Percentiles rank a stretch among this genome's conserved stretches.
phyloP scores from a whole-genome alignment of 2,797 vertebrate genomes.

The Poecilia picta region DNA sequence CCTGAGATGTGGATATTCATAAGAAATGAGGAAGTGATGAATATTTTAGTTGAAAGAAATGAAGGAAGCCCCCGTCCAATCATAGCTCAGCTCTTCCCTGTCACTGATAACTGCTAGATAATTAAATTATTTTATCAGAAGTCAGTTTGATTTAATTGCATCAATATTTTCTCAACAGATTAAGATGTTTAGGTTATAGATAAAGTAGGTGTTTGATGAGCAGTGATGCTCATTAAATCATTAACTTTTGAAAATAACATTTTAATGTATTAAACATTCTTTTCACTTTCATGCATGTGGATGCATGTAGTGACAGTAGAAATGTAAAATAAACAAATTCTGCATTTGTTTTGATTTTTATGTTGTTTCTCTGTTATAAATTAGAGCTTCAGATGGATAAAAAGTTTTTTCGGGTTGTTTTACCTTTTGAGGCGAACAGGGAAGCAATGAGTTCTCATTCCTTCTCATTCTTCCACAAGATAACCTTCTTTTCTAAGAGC shows the following conservation, averaged over 20 bases:
- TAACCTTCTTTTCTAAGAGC: background rate
- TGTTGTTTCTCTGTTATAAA: background rate
- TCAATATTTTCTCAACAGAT: background rate
- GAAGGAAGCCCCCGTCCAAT: background rate
- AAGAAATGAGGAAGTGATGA: background rate
- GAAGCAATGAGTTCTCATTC: conserved; percentile 1
- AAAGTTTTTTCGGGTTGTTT: background rate
- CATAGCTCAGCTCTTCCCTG: background rate
- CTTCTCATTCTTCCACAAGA: background rate
- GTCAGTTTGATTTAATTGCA: background rate
- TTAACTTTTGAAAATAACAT: background rate
- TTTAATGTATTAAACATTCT: background rate
- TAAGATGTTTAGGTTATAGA: background rate
- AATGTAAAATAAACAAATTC: background rate
- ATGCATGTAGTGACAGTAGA: too few species aligned
- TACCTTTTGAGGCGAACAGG: conserved; percentile 19
- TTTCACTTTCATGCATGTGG: background rate
- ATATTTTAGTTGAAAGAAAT: background rate
- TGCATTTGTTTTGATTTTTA: background rate
- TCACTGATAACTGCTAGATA: background rate
- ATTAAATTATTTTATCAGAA: background rate
- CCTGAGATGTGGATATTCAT: background rate
- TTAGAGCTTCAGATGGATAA: background rate
- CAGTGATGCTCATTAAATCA: background rate
- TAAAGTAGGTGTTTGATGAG: background rate